Conservation (phyloP, 2,888 invertebrate species). For the Netelia fuscicornis region DNA sequence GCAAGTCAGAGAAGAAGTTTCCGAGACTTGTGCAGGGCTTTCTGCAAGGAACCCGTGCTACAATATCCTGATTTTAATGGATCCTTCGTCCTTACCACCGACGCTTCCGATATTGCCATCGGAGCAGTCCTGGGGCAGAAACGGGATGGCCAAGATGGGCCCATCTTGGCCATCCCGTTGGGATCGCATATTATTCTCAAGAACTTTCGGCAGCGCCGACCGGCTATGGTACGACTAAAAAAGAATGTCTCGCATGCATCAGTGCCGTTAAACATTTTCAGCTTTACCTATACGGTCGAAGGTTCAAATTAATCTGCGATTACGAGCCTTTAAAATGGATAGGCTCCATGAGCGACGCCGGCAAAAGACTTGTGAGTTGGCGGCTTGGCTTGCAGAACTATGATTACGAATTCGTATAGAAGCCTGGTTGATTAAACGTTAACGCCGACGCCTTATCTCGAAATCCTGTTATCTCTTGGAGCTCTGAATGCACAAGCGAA, state of each 20-base stretch:
- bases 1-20: not conserved
- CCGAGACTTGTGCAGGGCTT: not conserved
- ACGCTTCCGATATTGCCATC: slow-evolving; percentile 32
- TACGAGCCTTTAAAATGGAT: slow-evolving; percentile 33
- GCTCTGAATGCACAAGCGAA: too few species aligned
- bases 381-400: not conserved
- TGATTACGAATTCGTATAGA: not conserved
- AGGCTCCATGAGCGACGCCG: not conserved
- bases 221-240: slow-evolving; percentile 40
- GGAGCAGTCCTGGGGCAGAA: slow-evolving; percentile 44
- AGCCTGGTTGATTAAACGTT: not conserved
- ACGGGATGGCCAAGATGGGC: slow-evolving; percentile 23
- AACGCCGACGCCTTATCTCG: not conserved
- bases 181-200: slow-evolving; percentile 24
- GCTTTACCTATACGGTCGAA: not conserved
- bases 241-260: not conserved
- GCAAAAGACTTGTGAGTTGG: not conserved
- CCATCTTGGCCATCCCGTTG: too few species aligned
- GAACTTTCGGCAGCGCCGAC: slow-evolving; percentile 10
- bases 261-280: too few species aligned
- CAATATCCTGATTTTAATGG: slow-evolving; percentile 43
- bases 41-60: slow-evolving; percentile 20
- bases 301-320: slow-evolving; percentile 32
- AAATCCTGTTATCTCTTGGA: too few species aligned
- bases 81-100: slow-evolving; percentile 19